These are phyloP conservation scores for Eupeodes luniger DNA, from an alignment of 2,888 invertebrate genomes.

Conservation along the genomic window DNA sequence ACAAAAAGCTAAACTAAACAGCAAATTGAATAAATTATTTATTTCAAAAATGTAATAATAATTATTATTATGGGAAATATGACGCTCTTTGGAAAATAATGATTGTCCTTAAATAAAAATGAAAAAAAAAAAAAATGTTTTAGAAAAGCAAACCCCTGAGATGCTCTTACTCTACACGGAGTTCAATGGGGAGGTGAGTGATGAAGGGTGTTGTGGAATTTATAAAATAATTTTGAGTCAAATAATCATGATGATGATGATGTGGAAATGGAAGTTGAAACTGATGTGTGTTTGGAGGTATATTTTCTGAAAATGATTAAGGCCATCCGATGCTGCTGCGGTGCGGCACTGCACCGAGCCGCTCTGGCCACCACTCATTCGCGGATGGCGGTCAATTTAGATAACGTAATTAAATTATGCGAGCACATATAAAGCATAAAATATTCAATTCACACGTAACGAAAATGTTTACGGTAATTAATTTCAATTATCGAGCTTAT, in stretches of 20 bases:
- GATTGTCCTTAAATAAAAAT: not conserved
- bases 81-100: conserved; percentile 2
- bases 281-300: not conserved
- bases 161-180: conserved; percentile 10
- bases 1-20: conserved; percentile 31
- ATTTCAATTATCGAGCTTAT: conserved; percentile 78
- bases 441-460: conserved; percentile 76
- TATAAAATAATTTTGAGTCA: conserved; percentile 6
- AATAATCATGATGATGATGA: not conserved
- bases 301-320: conserved; percentile 43
- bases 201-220: not conserved
- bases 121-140: not conserved
- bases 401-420: conserved; percentile 78
- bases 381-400: conserved; percentile 77
- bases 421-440: conserved; percentile 74
- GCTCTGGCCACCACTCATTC: conserved; percentile 42
- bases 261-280: not conserved
- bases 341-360: too few relatives aligned
- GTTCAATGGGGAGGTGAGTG: too few relatives aligned
- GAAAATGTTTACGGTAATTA: conserved; percentile 77
- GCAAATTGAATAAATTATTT: conserved; percentile 47
- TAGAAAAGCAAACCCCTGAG: conserved; percentile 46
- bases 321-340: conserved; percentile 28
- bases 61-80: conserved; percentile 39
- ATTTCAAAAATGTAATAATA: conserved; percentile 34